Base-by-base conservation (phyloP, 1,140 invertebrate genomes). In the Heterodera schachtii region DNA sequence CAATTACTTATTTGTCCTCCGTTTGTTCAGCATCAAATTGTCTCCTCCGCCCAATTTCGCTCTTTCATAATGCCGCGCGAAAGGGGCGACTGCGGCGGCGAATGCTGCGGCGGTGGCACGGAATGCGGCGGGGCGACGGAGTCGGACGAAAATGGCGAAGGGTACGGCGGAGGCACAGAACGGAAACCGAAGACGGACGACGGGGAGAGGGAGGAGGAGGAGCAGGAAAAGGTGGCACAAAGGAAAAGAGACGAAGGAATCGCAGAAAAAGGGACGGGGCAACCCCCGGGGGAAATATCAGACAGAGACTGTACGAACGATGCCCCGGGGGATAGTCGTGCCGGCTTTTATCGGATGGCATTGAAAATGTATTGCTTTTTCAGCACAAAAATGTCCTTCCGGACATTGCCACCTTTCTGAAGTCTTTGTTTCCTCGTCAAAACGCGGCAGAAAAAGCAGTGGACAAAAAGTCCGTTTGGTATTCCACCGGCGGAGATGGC, bases 61-160 rank as follows among this genome's bases (percentile, higher is more conserved):
- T 78, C 76, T 19, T 78, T 78, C 46, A 78, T 78, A 13, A 78
- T 67, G 76, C 76, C 76, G 6, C 64, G 76, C 5, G 76, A 66
- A 44, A 69, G 64, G 21, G 69, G 76, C 64, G 52, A 64, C 43
- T 43, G 43, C 16, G 31, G 3, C 57, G 41, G 5, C 57, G 41
- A 9, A 2, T 3, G 3, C 47, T 43, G 31, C 49, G 8, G 74
- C 16, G 52, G 74, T 43, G 52, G 74, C 13, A 47, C 16, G 9
- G 73, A 57, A 43, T 49, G 57, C 43, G 52, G 44, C 49, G 46
- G 3, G 13, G 16, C 57, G 49, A 19, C 57, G 43, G 44, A 64
- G 31, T 75, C 41, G 13, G 57, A 1, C 57, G 57, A 60, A 60
- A 16, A 60, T 13, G 57, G 57, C 57, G 57, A 60, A 60, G 57